A percentile compares a stretch with the other conserved stretches of the same genome.
Evolutionary conservation across 2,797 vertebrate species (phyloP).

Genomic region (Thalassophryne amazonica): DNA sequence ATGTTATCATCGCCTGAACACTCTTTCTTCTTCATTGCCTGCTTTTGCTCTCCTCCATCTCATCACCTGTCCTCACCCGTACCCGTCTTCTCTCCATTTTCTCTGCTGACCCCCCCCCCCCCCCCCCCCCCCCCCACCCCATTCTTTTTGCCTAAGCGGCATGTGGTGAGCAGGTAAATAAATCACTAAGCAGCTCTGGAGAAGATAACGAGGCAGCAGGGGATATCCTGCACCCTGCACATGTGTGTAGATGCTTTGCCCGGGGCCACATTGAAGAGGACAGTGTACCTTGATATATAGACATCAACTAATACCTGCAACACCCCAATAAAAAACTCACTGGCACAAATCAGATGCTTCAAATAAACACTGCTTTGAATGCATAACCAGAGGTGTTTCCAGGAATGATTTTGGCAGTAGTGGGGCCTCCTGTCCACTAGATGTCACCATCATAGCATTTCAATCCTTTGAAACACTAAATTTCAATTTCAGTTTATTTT

Average conservation of each 20-base stretch:
- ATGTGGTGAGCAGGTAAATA: conserved; percentile 74
- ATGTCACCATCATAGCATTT: too few species aligned
- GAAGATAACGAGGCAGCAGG: conserved; percentile 76
- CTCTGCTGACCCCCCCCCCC: conserved; percentile 27
- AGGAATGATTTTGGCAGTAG: too few species aligned
- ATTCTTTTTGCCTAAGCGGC: conserved; percentile 55
- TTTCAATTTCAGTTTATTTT: too few species aligned
- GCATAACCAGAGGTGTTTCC: neutral
- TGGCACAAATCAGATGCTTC: conserved; percentile 37
- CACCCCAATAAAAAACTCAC: conserved; percentile 49
- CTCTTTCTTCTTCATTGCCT: conserved; percentile 38
- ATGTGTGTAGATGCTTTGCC: conserved; percentile 73
- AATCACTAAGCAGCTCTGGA: conserved; percentile 77
- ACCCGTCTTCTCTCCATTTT: conserved; percentile 21
- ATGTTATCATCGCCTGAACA: conserved; percentile 50
- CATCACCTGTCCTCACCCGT: conserved; percentile 38
- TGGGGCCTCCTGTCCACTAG: too few species aligned
- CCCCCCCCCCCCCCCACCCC: conserved; percentile 20
- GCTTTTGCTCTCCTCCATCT: conserved; percentile 29
- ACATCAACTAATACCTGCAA: conserved; percentile 35
- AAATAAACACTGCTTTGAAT: conserved; percentile 37
- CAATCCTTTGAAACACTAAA: too few species aligned
- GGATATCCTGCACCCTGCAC: conserved; percentile 64
- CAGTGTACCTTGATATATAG: conserved; percentile 47
- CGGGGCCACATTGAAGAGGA: conserved; percentile 59